phyloP scores from a whole-genome alignment of 2,113 vertebrate species.

The Ophthalmolycus amberensis region DNA sequence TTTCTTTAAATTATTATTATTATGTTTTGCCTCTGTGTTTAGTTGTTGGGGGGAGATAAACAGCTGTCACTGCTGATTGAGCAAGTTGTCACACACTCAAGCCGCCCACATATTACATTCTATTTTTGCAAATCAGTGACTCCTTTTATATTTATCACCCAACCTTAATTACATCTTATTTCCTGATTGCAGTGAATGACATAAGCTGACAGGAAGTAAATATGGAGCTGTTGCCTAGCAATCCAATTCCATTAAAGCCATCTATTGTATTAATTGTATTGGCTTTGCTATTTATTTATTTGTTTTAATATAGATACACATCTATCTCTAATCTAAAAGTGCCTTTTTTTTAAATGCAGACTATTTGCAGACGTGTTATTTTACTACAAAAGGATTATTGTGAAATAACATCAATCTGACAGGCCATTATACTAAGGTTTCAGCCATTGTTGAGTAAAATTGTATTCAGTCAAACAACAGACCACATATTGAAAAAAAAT shows the following conservation, averaged over 20 bases:
- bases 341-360: neutral
- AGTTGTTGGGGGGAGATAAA: constrained; percentile 7
- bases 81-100: constrained; percentile 7
- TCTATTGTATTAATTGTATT: neutral
- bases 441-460: neutral
- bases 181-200: neutral
- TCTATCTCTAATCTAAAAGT: neutral
- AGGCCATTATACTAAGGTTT: neutral
- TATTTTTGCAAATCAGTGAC: neutral
- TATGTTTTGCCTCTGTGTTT: neutral
- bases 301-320: neutral
- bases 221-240: neutral
- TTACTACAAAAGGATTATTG: neutral
- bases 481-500: neutral
- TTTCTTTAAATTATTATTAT: neutral
- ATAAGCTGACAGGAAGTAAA: neutral
- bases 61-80: constrained; percentile 34
- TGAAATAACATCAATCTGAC: neutral
- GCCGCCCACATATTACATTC: neutral
- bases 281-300: neutral
- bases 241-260: neutral
- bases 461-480: neutral
- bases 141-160: constrained; percentile 8
- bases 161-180: constrained; percentile 2
- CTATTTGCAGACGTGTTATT: neutral